phyloP scores from a whole-genome alignment of 2,113 vertebrate genomes.

The Anolis sagrei region DNA sequence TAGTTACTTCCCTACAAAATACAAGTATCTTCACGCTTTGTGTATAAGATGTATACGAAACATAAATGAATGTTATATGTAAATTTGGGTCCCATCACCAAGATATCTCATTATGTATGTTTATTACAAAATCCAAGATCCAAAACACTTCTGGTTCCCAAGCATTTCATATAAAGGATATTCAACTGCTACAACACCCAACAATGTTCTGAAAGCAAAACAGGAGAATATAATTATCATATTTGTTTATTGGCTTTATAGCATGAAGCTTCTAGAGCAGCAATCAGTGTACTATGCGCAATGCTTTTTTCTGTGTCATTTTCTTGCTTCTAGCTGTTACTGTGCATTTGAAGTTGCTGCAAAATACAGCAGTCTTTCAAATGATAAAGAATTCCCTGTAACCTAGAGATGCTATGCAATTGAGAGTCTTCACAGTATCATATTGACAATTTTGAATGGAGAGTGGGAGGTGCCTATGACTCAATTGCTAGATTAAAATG shows the following conservation, averaged over 20 bases:
- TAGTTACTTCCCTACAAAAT: too few species aligned
- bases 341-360: neutral
- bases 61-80: too few species aligned
- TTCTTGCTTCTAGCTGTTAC: neutral
- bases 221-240: neutral
- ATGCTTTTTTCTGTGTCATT: neutral
- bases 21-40: too few species aligned
- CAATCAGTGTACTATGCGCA: neutral
- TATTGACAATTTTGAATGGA: slow-evolving; percentile 39
- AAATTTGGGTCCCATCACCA: too few species aligned
- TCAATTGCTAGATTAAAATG: slow-evolving; percentile 31
- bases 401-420: slow-evolving; percentile 12
- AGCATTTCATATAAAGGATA: too few species aligned
- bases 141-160: too few species aligned
- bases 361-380: slow-evolving; percentile 11
- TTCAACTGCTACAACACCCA: neutral
- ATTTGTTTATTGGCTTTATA: neutral
- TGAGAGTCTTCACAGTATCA: slow-evolving; percentile 16
- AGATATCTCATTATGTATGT: too few species aligned
- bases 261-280: neutral
- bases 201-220: neutral
- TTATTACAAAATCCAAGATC: too few species aligned
- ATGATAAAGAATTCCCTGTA: slow-evolving; percentile 31
- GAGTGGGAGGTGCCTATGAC: slow-evolving; percentile 19
- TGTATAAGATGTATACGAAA: too few species aligned